Evolutionary conservation across 2,797 vertebrate species (phyloP).

Genomic region (Gorsachius magnificus): DNA sequence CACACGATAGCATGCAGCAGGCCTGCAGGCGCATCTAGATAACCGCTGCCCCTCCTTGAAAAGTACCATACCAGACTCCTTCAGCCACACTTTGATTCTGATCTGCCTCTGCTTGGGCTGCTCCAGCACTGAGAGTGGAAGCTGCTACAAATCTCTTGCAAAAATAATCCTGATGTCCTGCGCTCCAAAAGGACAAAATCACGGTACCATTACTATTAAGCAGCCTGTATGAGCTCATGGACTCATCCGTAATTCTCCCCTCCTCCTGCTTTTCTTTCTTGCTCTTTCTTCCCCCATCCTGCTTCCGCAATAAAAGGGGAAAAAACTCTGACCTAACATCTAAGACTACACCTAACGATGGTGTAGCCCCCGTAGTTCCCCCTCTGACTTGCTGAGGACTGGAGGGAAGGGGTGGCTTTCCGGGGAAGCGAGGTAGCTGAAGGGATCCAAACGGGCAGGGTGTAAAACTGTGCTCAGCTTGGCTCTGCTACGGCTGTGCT

Average conservation of each 20-base stretch:
- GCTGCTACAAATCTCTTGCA: background rate
- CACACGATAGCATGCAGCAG: background rate
- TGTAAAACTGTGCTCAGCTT: fast-evolving
- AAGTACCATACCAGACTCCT: background rate
- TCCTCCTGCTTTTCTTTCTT: background rate
- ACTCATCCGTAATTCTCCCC: background rate
- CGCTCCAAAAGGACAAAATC: background rate
- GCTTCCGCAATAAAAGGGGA: background rate
- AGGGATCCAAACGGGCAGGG: fast-evolving
- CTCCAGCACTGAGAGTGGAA: background rate
- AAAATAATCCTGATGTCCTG: background rate
- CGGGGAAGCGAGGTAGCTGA: background rate
- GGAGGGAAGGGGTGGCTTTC: background rate
- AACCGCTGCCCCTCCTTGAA: conserved; percentile 23
- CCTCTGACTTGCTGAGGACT: background rate
- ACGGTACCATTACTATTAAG: background rate
- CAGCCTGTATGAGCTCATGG: background rate
- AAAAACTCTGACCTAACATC: background rate
- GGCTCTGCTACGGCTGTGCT: background rate
- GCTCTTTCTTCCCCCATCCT: background rate
- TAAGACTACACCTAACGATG: fast-evolving
- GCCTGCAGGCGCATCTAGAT: conserved; percentile 17
- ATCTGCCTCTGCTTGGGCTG: background rate
- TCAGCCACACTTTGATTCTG: background rate
- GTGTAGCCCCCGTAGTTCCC: background rate